Percentiles rank a stretch among this genome's conserved stretches.
Conservation (phyloP, 2,888 invertebrate genomes). For the Chrysotoxum bicinctum region DNA sequence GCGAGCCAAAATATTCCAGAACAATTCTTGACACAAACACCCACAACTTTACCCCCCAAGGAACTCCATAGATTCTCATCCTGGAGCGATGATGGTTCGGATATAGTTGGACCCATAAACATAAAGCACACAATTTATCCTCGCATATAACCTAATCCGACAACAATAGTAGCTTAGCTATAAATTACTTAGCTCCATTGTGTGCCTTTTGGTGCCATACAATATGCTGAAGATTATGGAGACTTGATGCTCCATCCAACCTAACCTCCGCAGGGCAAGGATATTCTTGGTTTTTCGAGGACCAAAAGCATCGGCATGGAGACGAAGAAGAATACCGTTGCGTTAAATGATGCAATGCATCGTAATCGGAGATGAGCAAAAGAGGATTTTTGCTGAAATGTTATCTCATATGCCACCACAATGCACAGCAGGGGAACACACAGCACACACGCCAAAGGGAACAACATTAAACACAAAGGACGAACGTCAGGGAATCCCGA, state of each 20-base stretch:
- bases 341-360: conserved; percentile 63
- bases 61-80: conserved; percentile 54
- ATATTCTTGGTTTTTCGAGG: conserved; percentile 17
- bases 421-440: conserved; percentile 19
- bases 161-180: conserved; percentile 70
- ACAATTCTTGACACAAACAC: conserved; percentile 36
- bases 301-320: neutral
- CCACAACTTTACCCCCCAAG: neutral
- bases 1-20: conserved; percentile 40
- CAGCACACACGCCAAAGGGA: conserved; percentile 36
- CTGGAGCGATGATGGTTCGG: conserved; percentile 9
- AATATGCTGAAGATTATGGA: conserved; percentile 13
- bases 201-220: conserved; percentile 22
- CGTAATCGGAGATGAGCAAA: conserved; percentile 27
- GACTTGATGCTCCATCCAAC: conserved; percentile 15
- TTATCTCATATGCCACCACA: conserved; percentile 56
- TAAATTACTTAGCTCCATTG: conserved; percentile 66
- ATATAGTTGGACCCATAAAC: conserved; percentile 37
- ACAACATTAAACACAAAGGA: conserved; percentile 46
- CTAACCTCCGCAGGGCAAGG: conserved; percentile 6
- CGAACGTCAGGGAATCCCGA: conserved; percentile 46
- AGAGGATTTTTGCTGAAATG: conserved; percentile 17
- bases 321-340: conserved; percentile 14
- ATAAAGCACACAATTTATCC: conserved; percentile 69
- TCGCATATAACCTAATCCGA: conserved; percentile 70